Evolutionary conservation across 2,888 invertebrate genomes (phyloP), one percentile per base, ranked within the genome.

Genomic region (Xestia c-nigrum): DNA sequence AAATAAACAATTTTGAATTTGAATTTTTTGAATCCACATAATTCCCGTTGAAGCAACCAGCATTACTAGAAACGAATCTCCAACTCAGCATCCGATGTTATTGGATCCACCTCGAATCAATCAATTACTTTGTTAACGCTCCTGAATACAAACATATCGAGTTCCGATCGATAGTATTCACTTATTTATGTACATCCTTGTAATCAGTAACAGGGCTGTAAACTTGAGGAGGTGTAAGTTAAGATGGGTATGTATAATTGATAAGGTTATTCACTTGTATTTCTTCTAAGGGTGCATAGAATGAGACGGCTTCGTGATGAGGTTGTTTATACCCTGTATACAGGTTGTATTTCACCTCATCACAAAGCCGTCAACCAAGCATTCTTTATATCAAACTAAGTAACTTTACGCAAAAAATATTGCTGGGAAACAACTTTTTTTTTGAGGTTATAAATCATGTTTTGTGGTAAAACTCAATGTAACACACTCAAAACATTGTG

Each of bases 51-150:
- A 38, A 24, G 0, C 46, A n/a, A 9, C 19, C 24, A 80, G n/a
- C n/a, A 24, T 43, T 52, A 73, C 43, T n/a, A 47, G 7, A 47
- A 81, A 47, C n/a, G 16, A 73, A 24, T 47, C 16, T 64, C 31
- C 16, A 50, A 21, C 24, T 24, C 24, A 50, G 24, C 38, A 52
- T 52, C 14, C 24, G 4, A 43, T 40, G 67, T 77, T 64, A 83
- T 68, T 77, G 21, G 66, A 83, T 66, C 83, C 46, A n/a, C 50
- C 47, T 67, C 50, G 59, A 67, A 65, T 73, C 86, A 73, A 83
- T 83, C 83, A 86, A 83, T 83, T 83, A 83, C 70, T 43, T 24
- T 10, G 19, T 52, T 83, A 83, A 86, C 43, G 55, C 82, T 63
- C 5, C 55, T 24, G 75, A 85, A 74, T 74, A 77, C 72, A 76